Conservation (phyloP, 2,888 invertebrate species). For the Himalopsyche kuldschensis region DNA sequence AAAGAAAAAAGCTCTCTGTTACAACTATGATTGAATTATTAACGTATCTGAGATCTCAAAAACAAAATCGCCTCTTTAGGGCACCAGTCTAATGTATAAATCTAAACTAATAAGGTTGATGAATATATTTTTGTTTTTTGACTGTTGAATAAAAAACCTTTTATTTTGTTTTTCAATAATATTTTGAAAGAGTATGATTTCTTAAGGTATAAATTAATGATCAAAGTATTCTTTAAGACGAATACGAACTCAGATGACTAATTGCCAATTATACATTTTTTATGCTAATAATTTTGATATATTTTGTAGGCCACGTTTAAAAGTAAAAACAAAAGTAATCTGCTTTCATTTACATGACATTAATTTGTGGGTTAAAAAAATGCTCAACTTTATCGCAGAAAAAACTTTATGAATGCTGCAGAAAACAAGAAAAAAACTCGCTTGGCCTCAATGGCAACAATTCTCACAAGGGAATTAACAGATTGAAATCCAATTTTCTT, state of each 20-base stretch:
- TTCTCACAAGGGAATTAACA: constrained; percentile 28
- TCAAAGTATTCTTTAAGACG: background rate
- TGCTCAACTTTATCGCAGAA: background rate
- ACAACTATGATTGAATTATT: no score
- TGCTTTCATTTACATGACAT: background rate
- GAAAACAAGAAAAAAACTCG: background rate
- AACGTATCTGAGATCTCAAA: no score
- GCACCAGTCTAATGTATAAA: no score
- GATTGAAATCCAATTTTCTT: constrained; percentile 30
- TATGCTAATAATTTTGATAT: background rate
- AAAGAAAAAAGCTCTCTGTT: no score
- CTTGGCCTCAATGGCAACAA: background rate
- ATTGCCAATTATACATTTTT: background rate
- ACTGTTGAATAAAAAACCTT: no score
- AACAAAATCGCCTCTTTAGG: no score
- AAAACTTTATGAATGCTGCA: background rate
- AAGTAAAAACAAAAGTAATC: background rate
- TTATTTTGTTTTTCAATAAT: no score
- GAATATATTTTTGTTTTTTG: no score
- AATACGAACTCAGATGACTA: background rate
- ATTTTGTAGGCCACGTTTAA: no score
- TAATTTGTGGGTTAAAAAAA: background rate
- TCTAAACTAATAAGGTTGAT: no score
- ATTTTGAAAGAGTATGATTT: background rate
- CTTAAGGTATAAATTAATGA: background rate